phyloP scores from a whole-genome alignment of 1,140 invertebrate genomes.

The Marisa cornuarietis region DNA sequence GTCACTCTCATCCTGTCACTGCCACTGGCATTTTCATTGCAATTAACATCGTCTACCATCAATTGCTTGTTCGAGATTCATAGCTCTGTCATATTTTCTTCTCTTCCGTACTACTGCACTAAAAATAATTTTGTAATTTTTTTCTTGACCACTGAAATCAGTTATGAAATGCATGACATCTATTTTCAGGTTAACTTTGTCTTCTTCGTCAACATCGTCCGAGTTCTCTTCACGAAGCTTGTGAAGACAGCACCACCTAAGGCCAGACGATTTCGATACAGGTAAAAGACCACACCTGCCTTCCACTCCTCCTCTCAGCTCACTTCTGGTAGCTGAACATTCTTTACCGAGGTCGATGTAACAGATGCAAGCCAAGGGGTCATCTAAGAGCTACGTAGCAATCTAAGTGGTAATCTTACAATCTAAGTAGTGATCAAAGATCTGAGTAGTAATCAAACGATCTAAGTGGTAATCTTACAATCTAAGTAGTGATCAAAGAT shows the following conservation, averaged over 20 bases:
- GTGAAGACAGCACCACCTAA: conserved; percentile 68
- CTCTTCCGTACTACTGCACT: not conserved
- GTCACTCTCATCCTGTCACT: no score
- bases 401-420: no score
- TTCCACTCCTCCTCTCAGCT: not conserved
- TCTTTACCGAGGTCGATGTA: not conserved
- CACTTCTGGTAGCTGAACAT: not conserved
- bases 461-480: no score
- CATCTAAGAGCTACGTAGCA: no score
- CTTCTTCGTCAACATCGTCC: conserved; percentile 79
- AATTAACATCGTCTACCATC: no score
- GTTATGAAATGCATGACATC: not conserved
- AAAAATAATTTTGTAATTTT: not conserved
- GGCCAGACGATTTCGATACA: conserved; percentile 66
- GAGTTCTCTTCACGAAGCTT: conserved; percentile 79
- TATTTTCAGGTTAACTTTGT: conserved; percentile 74
- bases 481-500: no score
- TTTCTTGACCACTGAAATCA: not conserved
- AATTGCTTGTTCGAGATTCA: no score
- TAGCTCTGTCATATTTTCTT: no score
- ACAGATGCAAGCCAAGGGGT: no score
- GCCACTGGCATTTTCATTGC: no score
- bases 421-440: no score
- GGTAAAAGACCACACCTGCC: conserved; percentile 27
- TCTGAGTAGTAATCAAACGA: no score